Base-by-base conservation (phyloP, 2,113 vertebrate species). In the Corydoras maculifer region DNA sequence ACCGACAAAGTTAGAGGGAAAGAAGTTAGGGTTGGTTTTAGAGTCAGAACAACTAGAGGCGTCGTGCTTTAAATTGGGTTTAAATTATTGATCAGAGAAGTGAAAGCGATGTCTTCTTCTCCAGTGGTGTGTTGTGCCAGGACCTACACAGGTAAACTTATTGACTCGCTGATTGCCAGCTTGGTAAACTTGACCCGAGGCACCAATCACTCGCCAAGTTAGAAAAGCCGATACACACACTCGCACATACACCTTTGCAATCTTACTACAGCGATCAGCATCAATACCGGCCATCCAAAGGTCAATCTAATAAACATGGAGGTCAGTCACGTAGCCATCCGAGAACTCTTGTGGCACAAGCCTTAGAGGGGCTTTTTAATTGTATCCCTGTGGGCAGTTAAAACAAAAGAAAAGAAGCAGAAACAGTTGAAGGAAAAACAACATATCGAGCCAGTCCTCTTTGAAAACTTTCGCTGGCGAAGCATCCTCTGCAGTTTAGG, bases 1-100 rank as follows among this genome's bases (percentile, higher is more conserved):
- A 64, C 18, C 18, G 18, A 25, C 18, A 78, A 66, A 77, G 70
- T 70, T 77, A 83, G 72, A 81, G 74, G 72, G 60, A 72, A 53
- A 72, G n/a, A 73, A 54, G 62, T 59, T 60, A 76, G 58, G 18
- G 73, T 71, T 72, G 77, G 80, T 73, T 66, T 63, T 63, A 75
- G 68, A 15, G 18, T 31, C 50, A 87, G 83, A 85, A 81, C 83
- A 85, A 58, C 70, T 74, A 73, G 75, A 78, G 80, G 81, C 77
- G 80, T 77, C 67, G 58, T 70, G 0, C 77, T 85, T 82, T 77
- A 84, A 77, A 82, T 84, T 87, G 82, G 76, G 72, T 87, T 88
- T 93, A 89, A 92, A 91, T 92, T 88, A 92, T 92, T 90, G 87
- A 91, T 88, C 86, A 84, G 68, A 13, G 81, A 82, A 91, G 86